phyloP scores from a whole-genome alignment of 1,140 invertebrate species.

The Episyrphus balteatus region DNA sequence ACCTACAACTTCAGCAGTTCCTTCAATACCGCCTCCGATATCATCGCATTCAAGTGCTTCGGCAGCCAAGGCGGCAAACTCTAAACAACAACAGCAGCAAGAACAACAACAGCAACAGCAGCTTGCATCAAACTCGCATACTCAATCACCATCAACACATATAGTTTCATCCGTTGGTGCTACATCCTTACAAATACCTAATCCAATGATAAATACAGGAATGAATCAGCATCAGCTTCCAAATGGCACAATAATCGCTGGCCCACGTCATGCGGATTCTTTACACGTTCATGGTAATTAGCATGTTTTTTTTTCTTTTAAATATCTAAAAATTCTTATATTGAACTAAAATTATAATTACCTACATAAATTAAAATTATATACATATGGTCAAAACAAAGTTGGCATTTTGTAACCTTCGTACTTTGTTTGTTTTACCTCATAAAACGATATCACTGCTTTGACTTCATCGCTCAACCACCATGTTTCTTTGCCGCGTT shows the following conservation, averaged over 20 bases:
- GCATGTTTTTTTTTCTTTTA: background rate
- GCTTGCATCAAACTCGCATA: background rate
- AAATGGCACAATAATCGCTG: conserved; percentile 10
- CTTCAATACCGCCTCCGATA: background rate
- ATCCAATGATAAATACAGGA: conserved; percentile 4
- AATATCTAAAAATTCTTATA: conserved; percentile 6
- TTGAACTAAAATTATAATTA: too few species aligned
- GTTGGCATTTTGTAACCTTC: too few species aligned
- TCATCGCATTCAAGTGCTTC: background rate
- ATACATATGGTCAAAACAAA: too few species aligned
- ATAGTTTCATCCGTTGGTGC: background rate
- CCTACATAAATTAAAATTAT: too few species aligned
- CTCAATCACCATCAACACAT: background rate
- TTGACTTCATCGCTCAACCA: too few species aligned
- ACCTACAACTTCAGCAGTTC: background rate
- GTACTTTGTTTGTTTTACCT: too few species aligned
- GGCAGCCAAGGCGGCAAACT: background rate
- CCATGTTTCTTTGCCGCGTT: too few species aligned
- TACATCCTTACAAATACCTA: conserved; percentile 5
- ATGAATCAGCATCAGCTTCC: conserved; percentile 6
- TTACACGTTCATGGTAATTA: background rate
- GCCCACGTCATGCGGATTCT: background rate
- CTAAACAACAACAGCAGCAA: background rate
- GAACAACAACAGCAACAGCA: background rate
- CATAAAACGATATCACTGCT: too few species aligned